phyloP scores from a whole-genome alignment of 2,888 invertebrate species.

The Pharmacophagus antenor region DNA sequence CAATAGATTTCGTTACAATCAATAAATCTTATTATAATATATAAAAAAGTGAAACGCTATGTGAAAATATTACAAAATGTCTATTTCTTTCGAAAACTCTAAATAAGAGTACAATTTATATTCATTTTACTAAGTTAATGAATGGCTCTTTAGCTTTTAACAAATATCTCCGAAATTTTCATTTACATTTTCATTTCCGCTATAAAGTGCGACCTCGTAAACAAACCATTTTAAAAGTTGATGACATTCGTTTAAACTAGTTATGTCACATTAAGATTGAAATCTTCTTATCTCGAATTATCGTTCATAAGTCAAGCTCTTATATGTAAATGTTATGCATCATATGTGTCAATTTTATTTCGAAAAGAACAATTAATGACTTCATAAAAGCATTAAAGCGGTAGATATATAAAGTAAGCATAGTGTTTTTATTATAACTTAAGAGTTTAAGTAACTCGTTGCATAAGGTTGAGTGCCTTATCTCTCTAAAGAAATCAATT shows the following conservation, averaged over 20 bases:
- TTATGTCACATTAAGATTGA: slow-evolving; percentile 29
- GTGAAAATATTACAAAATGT: too few species aligned
- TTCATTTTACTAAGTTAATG: background rate
- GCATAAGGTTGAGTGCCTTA: background rate
- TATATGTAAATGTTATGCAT: slow-evolving; percentile 24
- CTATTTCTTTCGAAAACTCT: background rate
- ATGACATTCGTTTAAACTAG: slow-evolving; percentile 25
- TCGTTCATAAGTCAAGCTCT: slow-evolving; percentile 25
- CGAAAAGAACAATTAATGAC: slow-evolving; percentile 26
- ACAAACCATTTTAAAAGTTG: slow-evolving; percentile 14
- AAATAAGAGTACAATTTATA: background rate
- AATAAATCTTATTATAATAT: too few species aligned
- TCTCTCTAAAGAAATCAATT: background rate
- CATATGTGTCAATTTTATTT: slow-evolving; percentile 25
- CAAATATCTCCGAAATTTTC: background rate
- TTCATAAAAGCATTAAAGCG: slow-evolving; percentile 17
- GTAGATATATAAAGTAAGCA: slow-evolving; percentile 1
- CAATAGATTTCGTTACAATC: too few species aligned
- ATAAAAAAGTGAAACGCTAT: too few species aligned
- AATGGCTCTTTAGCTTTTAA: background rate
- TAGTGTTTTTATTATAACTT: background rate
- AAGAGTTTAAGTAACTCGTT: background rate
- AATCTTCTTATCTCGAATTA: slow-evolving; percentile 26
- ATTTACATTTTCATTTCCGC: slow-evolving; percentile 1
- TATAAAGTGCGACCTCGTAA: slow-evolving; percentile 5